Conservation (phyloP, 2,113 vertebrate species). For the Abramis brama region DNA sequence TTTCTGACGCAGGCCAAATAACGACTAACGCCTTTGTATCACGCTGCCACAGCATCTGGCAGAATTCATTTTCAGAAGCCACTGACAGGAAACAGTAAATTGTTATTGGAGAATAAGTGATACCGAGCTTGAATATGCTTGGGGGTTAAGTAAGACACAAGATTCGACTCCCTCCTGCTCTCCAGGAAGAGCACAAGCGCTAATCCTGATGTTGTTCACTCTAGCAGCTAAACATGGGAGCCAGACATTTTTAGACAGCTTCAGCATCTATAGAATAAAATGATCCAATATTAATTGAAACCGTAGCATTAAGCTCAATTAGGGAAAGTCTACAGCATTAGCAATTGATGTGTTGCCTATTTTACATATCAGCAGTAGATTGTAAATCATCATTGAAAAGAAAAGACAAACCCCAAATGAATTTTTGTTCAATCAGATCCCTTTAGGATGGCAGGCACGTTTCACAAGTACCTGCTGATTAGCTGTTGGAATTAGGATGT, state of each 20-base stretch:
- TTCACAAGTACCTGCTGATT: neutral
- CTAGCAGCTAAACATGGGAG: neutral
- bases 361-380: neutral
- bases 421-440: neutral
- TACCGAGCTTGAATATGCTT: conserved; percentile 9
- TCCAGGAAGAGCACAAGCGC: neutral
- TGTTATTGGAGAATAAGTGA: conserved; percentile 34
- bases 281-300: neutral
- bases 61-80: conserved; percentile 25
- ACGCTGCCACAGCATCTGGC: conserved; percentile 43
- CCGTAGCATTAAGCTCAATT: neutral
- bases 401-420: neutral
- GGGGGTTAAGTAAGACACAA: conserved; percentile 22
- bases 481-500: no score
- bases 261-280: neutral
- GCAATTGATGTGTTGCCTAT: neutral
- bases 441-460: neutral
- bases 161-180: conserved; percentile 7
- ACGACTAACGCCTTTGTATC: conserved; percentile 34
- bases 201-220: conserved; percentile 17
- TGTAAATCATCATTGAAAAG: neutral
- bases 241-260: neutral
- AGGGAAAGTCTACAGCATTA: neutral
- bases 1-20: conserved; percentile 44
- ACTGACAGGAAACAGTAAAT: conserved; percentile 27